Evolutionary conservation across 2,797 vertebrate species (phyloP).

Genomic region (Scyliorhinus canicula): DNA sequence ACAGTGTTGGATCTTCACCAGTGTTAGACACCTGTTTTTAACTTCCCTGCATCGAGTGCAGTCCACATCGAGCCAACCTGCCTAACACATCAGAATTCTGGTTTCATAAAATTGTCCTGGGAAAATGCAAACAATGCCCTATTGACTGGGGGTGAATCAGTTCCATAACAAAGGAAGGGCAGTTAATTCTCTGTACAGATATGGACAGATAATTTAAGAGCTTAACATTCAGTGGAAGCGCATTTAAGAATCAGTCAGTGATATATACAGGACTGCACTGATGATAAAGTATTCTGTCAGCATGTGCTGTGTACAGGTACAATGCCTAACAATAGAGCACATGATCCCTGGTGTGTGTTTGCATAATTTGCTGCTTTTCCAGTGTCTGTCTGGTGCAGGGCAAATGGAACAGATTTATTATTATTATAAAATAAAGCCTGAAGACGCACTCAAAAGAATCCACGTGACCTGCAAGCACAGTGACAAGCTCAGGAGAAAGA

Average conservation of each 20-base stretch:
- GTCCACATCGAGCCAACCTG: too few relatives aligned
- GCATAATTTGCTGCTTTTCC: conserved; percentile 1
- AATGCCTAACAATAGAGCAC: conserved; percentile 19
- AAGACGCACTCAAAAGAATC: not conserved
- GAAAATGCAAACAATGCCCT: not conserved
- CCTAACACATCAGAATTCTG: too few relatives aligned
- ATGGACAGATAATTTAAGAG: not conserved
- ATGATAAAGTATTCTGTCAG: conserved; percentile 7
- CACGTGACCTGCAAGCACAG: not conserved
- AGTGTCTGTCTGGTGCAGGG: not conserved
- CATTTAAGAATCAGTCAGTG: conserved; percentile 8
- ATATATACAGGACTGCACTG: conserved; percentile 1
- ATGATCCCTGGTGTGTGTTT: conserved; percentile 22
- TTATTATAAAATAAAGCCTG: conserved; percentile 16
- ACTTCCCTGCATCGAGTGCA: too few relatives aligned
- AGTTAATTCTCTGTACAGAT: not conserved
- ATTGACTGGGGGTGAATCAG: not conserved
- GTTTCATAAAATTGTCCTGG: conserved; percentile 10
- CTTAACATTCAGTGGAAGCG: conserved; percentile 15
- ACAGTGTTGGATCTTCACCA: too few relatives aligned
- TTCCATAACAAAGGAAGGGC: not conserved
- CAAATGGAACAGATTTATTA: conserved; percentile 21
- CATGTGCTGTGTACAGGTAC: conserved; percentile 22
- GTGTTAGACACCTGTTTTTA: too few relatives aligned
- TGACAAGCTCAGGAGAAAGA: conserved; percentile 25